phyloP scores from a whole-genome alignment of 1,140 invertebrate species.

The Dreissena rostriformis region DNA sequence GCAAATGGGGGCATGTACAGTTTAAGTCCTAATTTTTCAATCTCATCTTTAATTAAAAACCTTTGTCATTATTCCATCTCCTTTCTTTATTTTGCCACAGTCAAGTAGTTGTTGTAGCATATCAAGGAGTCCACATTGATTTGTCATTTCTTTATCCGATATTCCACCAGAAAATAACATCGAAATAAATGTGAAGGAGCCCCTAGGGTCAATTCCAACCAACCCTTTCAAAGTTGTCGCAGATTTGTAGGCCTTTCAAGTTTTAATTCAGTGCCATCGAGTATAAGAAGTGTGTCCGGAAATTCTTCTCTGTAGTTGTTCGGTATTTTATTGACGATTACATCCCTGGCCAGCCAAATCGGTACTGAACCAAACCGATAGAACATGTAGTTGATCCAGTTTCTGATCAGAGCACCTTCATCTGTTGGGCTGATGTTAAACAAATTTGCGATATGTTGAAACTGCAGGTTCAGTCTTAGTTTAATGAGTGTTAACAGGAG shows the following conservation, averaged over 20 bases:
- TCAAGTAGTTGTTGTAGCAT: constrained; percentile 17
- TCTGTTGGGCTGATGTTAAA: constrained; percentile 18
- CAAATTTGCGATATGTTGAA: too few species aligned
- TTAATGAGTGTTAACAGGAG: too few species aligned
- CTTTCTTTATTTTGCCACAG: constrained; percentile 1
- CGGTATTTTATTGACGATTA: constrained; percentile 44
- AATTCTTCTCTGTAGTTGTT: constrained; percentile 48
- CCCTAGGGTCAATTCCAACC: constrained; percentile 58
- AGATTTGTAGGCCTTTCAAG: constrained; percentile 62
- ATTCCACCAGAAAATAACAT: constrained; percentile 61
- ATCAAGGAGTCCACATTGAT: constrained; percentile 38
- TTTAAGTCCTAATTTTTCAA: constrained; percentile 29
- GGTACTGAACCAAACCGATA: constrained; percentile 50
- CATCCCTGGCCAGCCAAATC: constrained; percentile 48
- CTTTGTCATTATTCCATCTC: constrained; percentile 59
- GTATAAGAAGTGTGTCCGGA: constrained; percentile 38
- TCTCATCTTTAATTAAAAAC: constrained; percentile 33
- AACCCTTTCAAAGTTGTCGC: constrained; percentile 56
- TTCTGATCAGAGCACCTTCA: constrained; percentile 14
- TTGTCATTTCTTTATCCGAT: constrained; percentile 60
- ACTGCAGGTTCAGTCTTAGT: too few species aligned
- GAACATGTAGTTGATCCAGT: constrained; percentile 59
- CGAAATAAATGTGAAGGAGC: constrained; percentile 51
- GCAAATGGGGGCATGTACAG: constrained; percentile 50
- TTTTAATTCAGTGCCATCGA: constrained; percentile 61